Percentiles rank a stretch among this genome's conserved stretches.
Evolutionary conservation across 1,140 invertebrate genomes (phyloP).

Genomic region (Nephila pilipes): DNA sequence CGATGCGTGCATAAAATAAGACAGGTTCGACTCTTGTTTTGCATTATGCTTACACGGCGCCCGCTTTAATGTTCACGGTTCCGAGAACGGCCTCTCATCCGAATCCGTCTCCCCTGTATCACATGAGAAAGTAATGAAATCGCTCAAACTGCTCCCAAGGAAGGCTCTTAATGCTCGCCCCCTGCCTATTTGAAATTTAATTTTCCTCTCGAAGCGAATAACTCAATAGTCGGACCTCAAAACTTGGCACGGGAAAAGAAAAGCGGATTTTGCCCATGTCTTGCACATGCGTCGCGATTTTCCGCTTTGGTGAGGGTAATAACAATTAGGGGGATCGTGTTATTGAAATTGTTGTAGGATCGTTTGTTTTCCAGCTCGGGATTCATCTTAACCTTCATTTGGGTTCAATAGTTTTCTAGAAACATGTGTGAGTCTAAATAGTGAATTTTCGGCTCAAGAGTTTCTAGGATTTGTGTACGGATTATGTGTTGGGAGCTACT

Average conservation of each 20-base stretch:
- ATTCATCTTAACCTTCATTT: too few relatives aligned
- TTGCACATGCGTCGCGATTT: neutral
- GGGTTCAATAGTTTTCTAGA: too few relatives aligned
- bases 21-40: slow-evolving; percentile 74
- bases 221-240: neutral
- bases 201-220: slow-evolving; percentile 59
- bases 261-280: neutral
- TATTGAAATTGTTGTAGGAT: neutral
- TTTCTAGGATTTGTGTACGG: too few relatives aligned
- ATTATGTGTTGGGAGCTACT: too few relatives aligned
- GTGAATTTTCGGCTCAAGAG: too few relatives aligned
- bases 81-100: slow-evolving; percentile 64
- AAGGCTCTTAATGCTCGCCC: slow-evolving; percentile 63
- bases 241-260: neutral
- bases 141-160: slow-evolving; percentile 61
- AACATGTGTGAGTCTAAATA: too few relatives aligned
- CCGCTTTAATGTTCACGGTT: slow-evolving; percentile 75
- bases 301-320: neutral
- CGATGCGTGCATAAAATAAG: slow-evolving; percentile 74
- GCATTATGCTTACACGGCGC: slow-evolving; percentile 75
- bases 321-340: neutral
- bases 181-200: slow-evolving; percentile 63
- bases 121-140: slow-evolving; percentile 76
- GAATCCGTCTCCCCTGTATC: slow-evolving; percentile 59
- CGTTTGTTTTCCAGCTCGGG: neutral